A percentile compares a stretch with the other conserved stretches of the same genome.
Conservation (phyloP, 23 tunicate species). For the Corella eumyota region DNA sequence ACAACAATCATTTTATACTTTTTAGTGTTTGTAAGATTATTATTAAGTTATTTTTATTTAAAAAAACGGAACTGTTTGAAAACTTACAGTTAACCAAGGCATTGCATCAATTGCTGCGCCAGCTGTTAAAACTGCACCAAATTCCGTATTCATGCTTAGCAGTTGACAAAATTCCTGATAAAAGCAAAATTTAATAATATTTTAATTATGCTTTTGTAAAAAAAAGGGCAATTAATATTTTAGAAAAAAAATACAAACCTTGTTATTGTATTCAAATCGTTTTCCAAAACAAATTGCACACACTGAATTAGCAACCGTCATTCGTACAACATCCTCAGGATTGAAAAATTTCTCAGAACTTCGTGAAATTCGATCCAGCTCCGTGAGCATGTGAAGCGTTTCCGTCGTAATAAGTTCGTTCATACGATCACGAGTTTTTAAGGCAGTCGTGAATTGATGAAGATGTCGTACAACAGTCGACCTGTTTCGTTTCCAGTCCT, state of each 20-base stretch:
- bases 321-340: constrained; percentile 27
- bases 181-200: not conserved
- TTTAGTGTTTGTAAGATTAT: no score
- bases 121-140: constrained; percentile 17
- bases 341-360: constrained; percentile 5
- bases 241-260: constrained; percentile 2
- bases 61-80: not conserved
- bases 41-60: not conserved
- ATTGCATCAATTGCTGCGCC: constrained; percentile 27
- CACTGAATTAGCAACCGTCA: constrained; percentile 28
- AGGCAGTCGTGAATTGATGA: constrained; percentile 20
- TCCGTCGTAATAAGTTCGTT: constrained; percentile 15
- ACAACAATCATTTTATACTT: not conserved
- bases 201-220: not conserved
- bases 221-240: not conserved
- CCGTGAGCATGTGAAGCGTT: constrained; percentile 19
- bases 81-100: constrained; percentile 46
- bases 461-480: constrained; percentile 20
- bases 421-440: constrained; percentile 9
- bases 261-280: constrained; percentile 26
- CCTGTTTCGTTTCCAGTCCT: constrained; percentile 12
- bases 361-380: constrained; percentile 8
- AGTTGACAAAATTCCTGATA: constrained; percentile 35
- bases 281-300: constrained; percentile 46
- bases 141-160: constrained; percentile 47